phyloP scores from a whole-genome alignment of 2,888 invertebrate genomes.

The Drymonia ruficornis region DNA sequence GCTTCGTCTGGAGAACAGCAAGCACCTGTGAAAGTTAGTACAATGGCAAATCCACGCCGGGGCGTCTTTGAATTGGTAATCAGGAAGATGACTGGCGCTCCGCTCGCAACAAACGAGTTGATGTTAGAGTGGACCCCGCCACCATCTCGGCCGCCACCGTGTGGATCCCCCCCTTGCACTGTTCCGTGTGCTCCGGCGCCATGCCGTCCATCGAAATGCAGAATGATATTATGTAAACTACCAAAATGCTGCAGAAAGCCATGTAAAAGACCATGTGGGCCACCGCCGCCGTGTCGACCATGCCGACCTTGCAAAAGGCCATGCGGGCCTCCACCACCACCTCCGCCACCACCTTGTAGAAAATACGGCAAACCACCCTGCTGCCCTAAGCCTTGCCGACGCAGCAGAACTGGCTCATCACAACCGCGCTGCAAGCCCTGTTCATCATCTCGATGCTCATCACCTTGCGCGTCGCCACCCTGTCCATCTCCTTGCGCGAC shows the following conservation, averaged over 20 bases:
- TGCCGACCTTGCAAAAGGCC: conserved; percentile 18
- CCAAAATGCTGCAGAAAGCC: conserved; percentile 17
- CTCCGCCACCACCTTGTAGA: conserved; percentile 33
- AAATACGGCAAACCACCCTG: conserved; percentile 42
- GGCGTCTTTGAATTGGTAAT: conserved; percentile 77
- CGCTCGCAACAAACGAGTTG: conserved; percentile 73
- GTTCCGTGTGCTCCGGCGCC: conserved; percentile 36
- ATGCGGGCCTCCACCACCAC: conserved; percentile 16
- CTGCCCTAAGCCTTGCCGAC: conserved; percentile 41
- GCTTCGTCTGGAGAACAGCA: conserved; percentile 51
- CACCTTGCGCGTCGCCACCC: conserved; percentile 8
- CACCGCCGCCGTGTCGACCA: conserved; percentile 18
- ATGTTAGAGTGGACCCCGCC: conserved; percentile 80
- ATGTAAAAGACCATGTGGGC: conserved; percentile 27
- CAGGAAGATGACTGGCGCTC: conserved; percentile 69
- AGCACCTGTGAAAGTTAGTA: conserved; percentile 66
- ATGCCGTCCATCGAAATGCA: conserved; percentile 60
- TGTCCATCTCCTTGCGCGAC: conserved; percentile 20
- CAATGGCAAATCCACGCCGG: conserved; percentile 66
- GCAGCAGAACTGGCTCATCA: conserved; percentile 19
- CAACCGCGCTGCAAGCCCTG: conserved; percentile 21
- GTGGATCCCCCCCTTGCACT: conserved; percentile 46
- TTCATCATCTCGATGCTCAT: conserved; percentile 19
- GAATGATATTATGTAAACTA: conserved; percentile 50
- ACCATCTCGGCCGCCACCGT: conserved; percentile 50